phyloP scores from a whole-genome alignment of 2,113 vertebrate genomes.

The Heteronetta atricapilla region DNA sequence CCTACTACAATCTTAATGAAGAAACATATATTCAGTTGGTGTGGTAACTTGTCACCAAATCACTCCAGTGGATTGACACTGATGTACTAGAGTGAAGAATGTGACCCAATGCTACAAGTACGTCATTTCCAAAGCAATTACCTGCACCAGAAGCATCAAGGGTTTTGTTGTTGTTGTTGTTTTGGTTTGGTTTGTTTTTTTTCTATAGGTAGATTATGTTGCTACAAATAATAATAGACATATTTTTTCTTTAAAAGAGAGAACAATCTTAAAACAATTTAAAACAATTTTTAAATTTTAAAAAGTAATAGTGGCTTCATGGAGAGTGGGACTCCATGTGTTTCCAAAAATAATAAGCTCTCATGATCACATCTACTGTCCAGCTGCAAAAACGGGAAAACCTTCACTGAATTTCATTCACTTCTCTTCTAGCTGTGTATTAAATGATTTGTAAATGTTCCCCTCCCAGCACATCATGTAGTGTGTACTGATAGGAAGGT shows the following conservation, averaged over 20 bases:
- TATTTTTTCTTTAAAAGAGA: no score
- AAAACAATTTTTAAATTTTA: no score
- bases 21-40: background rate
- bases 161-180: no score
- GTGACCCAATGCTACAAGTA: background rate
- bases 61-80: background rate
- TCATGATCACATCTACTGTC: background rate
- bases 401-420: background rate
- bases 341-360: background rate
- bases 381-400: background rate
- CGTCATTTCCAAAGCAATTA: background rate
- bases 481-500: background rate
- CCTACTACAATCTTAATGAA: background rate
- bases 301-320: background rate
- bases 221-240: background rate
- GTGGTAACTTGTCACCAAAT: background rate
- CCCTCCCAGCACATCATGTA: accelerated
- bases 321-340: background rate
- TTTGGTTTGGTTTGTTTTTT: no score
- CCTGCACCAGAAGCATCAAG: background rate
- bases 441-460: background rate
- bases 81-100: background rate
- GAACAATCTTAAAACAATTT: no score
- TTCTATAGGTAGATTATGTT: background rate
- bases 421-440: background rate